Base-by-base conservation (phyloP, 1,140 invertebrate genomes). In the Drosophila pachea region DNA sequence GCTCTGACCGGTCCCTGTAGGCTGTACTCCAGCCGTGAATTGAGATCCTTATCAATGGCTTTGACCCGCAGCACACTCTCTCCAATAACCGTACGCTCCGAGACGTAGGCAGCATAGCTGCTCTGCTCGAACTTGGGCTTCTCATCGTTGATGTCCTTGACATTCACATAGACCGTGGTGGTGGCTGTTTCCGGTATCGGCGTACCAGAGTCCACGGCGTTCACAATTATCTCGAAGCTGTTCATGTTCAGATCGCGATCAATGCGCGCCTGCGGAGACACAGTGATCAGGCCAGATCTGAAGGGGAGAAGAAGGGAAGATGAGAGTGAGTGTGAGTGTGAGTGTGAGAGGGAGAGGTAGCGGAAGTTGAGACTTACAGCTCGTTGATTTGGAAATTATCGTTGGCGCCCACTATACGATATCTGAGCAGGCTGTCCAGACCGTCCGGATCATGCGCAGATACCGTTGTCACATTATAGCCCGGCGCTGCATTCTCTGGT, bases 131-230 rank as follows among this genome's bases (percentile, higher is more conserved):
- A 97, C 65, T 87, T 91, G 0, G 96, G 96, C 9, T 94, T 92
- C 78, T 96, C 95, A 81, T 97, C 95, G 69, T 97, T 96, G 0
- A 96, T 94, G 83, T 97, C 95, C 68, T 92, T 88, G 9, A 97
- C 92, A 31, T 92, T 93, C 2, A 96, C 92, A 40, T 92, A 92
- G 0, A 95, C 92, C 2, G 93, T 94, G 0, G 94, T 93, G 0
- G 94, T 94, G 0, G 94, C 94, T 0, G 94, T 94, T 90, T 95
- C 94, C 40, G 92, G 91, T n/a, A 94, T 92, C 0, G 94, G 94
- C n/a, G 90, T 90, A 0, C 94, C 94, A 29, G 93, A 93, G 73
- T 95, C 94, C 2, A 95, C 92, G 0, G 94, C 92, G 74, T 94
- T 92, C 33, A 96, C 93, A 9, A 92, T 92, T 2, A 97, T 92